phyloP scores from a whole-genome alignment of 2,113 vertebrate genomes.

The Macrotis lagotis region DNA sequence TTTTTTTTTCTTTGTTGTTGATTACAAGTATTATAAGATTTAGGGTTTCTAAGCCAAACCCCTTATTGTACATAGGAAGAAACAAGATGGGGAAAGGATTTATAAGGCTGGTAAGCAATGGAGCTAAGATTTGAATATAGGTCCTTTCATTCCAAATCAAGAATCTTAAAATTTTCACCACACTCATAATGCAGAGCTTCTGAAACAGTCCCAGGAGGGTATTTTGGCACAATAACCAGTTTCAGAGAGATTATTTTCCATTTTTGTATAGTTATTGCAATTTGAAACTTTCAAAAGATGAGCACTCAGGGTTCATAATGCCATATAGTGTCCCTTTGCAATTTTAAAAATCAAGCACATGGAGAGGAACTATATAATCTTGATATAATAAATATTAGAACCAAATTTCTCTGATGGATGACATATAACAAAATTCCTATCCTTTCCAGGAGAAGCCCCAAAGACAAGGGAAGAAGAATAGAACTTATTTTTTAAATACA shows the following conservation, averaged over 20 bases:
- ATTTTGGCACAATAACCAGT: not conserved
- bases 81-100: not conserved
- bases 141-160: not conserved
- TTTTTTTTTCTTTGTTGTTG: not conserved
- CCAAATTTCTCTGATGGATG: not conserved
- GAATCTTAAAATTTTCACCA: not conserved
- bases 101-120: not conserved
- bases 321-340: not conserved
- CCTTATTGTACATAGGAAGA: not conserved
- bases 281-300: conserved; percentile 14
- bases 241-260: not conserved
- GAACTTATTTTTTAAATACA: not conserved
- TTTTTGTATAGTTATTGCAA: not conserved
- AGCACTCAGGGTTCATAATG: not conserved
- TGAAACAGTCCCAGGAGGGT: not conserved
- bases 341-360: not conserved
- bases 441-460: not conserved
- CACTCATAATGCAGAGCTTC: not conserved
- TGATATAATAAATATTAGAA: not conserved
- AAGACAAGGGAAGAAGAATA: not conserved
- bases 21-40: not conserved
- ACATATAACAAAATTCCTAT: too few species aligned
- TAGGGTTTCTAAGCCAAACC: not conserved
- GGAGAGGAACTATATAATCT: not conserved
- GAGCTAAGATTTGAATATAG: not conserved